Conservation (phyloP, 2,797 vertebrate genomes). For the Semotilus atromaculatus region DNA sequence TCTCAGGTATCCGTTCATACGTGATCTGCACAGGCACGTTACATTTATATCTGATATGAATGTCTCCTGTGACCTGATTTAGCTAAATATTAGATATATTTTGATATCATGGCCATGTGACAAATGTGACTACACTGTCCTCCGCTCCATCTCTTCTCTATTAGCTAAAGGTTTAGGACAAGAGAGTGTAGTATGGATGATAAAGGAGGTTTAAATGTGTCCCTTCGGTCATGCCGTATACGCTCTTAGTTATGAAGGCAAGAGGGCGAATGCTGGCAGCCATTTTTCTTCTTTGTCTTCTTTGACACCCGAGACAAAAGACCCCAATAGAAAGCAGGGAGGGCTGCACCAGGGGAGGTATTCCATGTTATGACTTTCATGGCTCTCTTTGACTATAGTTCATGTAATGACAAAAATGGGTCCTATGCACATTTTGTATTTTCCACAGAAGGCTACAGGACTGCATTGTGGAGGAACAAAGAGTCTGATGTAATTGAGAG, state of each 20-base stretch:
- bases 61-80: neutral
- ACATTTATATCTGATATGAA: neutral
- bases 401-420: slow-evolving; percentile 25
- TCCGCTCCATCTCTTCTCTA: slow-evolving; percentile 10
- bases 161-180: slow-evolving; percentile 26
- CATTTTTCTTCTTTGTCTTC: slow-evolving; percentile 47
- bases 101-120: neutral
- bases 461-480: neutral
- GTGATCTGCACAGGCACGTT: neutral
- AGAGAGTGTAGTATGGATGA: slow-evolving; percentile 40
- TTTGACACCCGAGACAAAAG: slow-evolving; percentile 43
- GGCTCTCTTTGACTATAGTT: slow-evolving; percentile 33
- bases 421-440: slow-evolving; percentile 17
- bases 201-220: slow-evolving; percentile 49
- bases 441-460: slow-evolving; percentile 2
- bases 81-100: neutral
- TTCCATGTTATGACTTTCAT: slow-evolving; percentile 43
- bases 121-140: slow-evolving; percentile 1
- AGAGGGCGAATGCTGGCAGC: slow-evolving; percentile 27
- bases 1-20: neutral
- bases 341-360: slow-evolving; percentile 26
- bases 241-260: slow-evolving; percentile 31
- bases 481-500: neutral
- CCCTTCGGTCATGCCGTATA: slow-evolving; percentile 28
- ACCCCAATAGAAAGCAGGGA: slow-evolving; percentile 38